These are phyloP conservation scores for Acronicta leporina DNA, from an alignment of 2,888 invertebrate genomes.

Conservation along the genomic window DNA sequence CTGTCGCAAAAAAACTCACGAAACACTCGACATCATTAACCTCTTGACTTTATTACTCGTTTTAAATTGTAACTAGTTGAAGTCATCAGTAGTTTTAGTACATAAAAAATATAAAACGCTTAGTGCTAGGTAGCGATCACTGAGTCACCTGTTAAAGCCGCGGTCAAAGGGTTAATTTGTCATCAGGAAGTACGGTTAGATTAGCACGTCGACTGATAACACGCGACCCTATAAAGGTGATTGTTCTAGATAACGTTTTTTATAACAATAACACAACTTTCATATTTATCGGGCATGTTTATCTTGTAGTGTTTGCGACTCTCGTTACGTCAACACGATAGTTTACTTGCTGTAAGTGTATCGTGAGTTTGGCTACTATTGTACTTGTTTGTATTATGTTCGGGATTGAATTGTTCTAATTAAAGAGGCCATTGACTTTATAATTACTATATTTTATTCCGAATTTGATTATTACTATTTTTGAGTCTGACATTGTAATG, in stretches of 20 bases:
- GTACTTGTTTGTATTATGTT: slow-evolving; percentile 1
- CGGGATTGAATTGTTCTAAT: too few species aligned
- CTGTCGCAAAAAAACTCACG: slow-evolving; percentile 1
- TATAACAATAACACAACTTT: slow-evolving; percentile 48
- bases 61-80: slow-evolving; percentile 35
- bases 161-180: slow-evolving; percentile 37
- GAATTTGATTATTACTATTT: too few species aligned
- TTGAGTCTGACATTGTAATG: too few species aligned
- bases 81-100: slow-evolving; percentile 28
- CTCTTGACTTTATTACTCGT: slow-evolving; percentile 22
- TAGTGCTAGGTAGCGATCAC: slow-evolving; percentile 10
- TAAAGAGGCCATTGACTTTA: too few species aligned
- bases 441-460: too few species aligned
- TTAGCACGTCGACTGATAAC: slow-evolving; percentile 51
- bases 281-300: slow-evolving; percentile 52
- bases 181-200: slow-evolving; percentile 38
- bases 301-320: slow-evolving; percentile 44
- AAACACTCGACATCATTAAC: slow-evolving; percentile 19
- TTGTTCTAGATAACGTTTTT: slow-evolving; percentile 59
- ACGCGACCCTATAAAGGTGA: slow-evolving; percentile 63
- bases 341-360: slow-evolving; percentile 28
- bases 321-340: slow-evolving; percentile 26
- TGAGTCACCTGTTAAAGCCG: slow-evolving; percentile 28
- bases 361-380: slow-evolving; percentile 19
- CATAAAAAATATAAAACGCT: slow-evolving; percentile 25